phyloP scores from a whole-genome alignment of 2,888 invertebrate species.

The Cosmorhoe ocellata region DNA sequence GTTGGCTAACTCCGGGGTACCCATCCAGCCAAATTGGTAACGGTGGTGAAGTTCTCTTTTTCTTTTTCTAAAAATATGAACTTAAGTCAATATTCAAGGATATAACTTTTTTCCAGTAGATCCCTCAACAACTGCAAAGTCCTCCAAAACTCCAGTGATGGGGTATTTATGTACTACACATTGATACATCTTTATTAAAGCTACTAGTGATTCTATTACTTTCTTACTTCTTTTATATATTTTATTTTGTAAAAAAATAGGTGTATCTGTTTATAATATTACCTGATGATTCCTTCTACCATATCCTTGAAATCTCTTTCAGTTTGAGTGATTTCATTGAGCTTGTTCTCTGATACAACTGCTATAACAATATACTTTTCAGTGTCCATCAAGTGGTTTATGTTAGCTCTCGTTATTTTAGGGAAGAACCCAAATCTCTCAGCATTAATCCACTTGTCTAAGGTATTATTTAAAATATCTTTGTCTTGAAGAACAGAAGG shows the following conservation, averaged over 20 bases:
- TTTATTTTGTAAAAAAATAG: too few relatives aligned
- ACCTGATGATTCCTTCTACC: conserved; percentile 90
- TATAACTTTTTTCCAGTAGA: too few relatives aligned
- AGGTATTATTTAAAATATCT: conserved; percentile 83
- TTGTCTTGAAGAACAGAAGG: conserved; percentile 52
- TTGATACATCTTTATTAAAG: too few relatives aligned
- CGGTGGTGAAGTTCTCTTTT: conserved; percentile 89
- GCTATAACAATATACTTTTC: conserved; percentile 94
- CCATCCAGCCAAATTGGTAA: conserved; percentile 98
- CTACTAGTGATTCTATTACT: too few relatives aligned
- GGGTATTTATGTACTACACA: too few relatives aligned
- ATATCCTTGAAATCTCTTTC: conserved; percentile 92
- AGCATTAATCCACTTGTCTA: conserved; percentile 93
- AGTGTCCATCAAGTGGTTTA: conserved; percentile 91
- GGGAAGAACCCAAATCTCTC: conserved; percentile 95
- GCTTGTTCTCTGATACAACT: conserved; percentile 93
- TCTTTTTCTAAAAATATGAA: conserved; percentile 53
- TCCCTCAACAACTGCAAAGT: too few relatives aligned
- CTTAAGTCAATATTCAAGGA: too few relatives aligned
- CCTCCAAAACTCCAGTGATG: too few relatives aligned
- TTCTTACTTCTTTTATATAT: too few relatives aligned
- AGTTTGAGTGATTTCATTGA: conserved; percentile 89
- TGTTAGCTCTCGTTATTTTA: conserved; percentile 91
- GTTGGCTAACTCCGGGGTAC: conserved; percentile 94
- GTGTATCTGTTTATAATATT: too few relatives aligned